Percentiles rank a stretch among this genome's conserved stretches.
Evolutionary conservation across 2,113 vertebrate genomes (phyloP).

Genomic region (Rattus rattus): DNA sequence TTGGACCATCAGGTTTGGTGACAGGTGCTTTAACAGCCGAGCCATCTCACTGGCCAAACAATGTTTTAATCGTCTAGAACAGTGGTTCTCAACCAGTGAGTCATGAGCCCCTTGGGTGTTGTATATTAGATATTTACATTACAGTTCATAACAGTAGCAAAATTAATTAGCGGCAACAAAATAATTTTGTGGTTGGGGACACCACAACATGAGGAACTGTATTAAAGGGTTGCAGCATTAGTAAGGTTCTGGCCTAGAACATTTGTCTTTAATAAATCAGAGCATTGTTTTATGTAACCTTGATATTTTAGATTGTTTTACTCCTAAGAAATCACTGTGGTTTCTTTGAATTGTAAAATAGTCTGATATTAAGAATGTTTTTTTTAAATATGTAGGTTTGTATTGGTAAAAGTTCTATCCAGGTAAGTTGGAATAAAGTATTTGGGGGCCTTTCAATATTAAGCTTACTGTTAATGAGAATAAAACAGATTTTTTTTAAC

Average conservation of each 20-base stretch:
- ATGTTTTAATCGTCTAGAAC: neutral
- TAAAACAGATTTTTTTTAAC: neutral
- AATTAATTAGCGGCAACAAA: no score
- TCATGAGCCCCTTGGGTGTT: neutral
- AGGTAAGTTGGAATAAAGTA: neutral
- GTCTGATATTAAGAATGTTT: constrained; percentile 5
- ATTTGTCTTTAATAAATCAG: constrained; percentile 12
- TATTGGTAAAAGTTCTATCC: neutral
- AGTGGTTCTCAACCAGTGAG: neutral
- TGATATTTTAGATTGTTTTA: neutral
- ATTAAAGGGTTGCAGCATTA: no score
- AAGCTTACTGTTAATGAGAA: neutral
- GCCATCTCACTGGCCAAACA: neutral
- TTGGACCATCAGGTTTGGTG: neutral
- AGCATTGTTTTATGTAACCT: neutral
- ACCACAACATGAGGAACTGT: no score
- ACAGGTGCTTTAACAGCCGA: neutral
- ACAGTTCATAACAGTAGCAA: no score
- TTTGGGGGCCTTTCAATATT: neutral
- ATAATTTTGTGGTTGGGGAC: no score
- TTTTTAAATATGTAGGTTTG: neutral
- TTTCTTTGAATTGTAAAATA: neutral
- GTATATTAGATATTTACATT: neutral
- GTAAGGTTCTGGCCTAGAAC: neutral
- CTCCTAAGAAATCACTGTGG: neutral